A percentile compares a stretch with the other conserved stretches of the same genome.
Evolutionary conservation across 2,113 vertebrate genomes (phyloP).

Genomic region (Brienomyrus brachyistius): DNA sequence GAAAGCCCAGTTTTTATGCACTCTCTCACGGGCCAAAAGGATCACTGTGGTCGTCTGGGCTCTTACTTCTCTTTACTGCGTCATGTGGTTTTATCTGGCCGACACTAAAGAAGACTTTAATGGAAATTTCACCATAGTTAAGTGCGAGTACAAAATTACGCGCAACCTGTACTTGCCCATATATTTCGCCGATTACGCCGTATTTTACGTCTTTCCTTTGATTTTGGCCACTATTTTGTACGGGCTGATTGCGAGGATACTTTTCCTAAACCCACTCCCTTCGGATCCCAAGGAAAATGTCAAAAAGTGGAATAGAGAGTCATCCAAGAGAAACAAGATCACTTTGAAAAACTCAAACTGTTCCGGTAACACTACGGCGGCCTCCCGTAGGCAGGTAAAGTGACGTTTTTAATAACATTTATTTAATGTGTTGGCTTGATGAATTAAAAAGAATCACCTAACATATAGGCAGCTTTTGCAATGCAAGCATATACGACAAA

Average conservation of each 20-base stretch:
- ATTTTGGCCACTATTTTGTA: constrained; percentile 86
- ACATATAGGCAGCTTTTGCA: neutral
- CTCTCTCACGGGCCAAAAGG: constrained; percentile 88
- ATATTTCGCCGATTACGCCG: constrained; percentile 87
- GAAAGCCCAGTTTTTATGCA: constrained; percentile 91
- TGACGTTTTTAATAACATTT: neutral
- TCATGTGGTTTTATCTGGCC: constrained; percentile 93
- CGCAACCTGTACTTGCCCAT: constrained; percentile 87
- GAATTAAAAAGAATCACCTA: neutral
- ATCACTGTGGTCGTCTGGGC: constrained; percentile 90
- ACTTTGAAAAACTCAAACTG: constrained; percentile 65
- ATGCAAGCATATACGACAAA: neutral
- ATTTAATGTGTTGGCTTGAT: neutral
- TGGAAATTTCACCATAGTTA: constrained; percentile 69
- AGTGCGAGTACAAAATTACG: constrained; percentile 85
- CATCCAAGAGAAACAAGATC: constrained; percentile 57
- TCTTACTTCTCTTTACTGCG: constrained; percentile 85
- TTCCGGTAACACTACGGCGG: constrained; percentile 72
- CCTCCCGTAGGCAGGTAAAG: constrained; percentile 90
- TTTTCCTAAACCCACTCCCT: constrained; percentile 84
- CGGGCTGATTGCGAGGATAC: constrained; percentile 87
- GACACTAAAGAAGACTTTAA: constrained; percentile 75
- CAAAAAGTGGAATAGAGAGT: constrained; percentile 68
- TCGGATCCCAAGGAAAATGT: constrained; percentile 74
- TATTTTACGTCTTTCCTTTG: constrained; percentile 90